Percentiles rank a stretch among this genome's conserved stretches.
phyloP scores from a whole-genome alignment of 2,113 vertebrate species.

The Rhynchomys soricoides region DNA sequence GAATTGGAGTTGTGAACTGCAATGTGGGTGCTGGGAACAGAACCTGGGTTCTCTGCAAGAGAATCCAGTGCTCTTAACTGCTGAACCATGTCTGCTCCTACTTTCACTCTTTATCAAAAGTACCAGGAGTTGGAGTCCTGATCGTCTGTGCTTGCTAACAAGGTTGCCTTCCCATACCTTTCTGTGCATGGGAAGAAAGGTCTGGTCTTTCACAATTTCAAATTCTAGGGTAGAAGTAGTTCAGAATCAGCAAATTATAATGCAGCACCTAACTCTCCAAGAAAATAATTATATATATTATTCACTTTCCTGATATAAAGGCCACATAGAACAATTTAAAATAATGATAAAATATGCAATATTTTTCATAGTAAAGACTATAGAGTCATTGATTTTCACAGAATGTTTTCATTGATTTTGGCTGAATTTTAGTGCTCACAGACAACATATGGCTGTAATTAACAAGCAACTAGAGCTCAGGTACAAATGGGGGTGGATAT shows the following conservation, averaged over 20 bases:
- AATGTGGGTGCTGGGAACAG: no score
- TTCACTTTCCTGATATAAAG: background rate
- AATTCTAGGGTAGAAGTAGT: background rate
- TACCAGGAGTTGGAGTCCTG: background rate
- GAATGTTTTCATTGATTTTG: conserved; percentile 47
- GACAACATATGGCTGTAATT: background rate
- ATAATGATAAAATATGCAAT: conserved; percentile 14
- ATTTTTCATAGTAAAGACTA: background rate
- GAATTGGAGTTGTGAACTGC: background rate
- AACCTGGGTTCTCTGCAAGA: background rate
- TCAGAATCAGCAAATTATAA: background rate
- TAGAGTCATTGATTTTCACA: conserved; percentile 5
- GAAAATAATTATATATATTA: background rate
- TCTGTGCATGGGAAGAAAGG: background rate
- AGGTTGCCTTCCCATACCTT: background rate
- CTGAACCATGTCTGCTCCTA: background rate
- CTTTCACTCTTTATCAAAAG: background rate
- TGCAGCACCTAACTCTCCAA: background rate
- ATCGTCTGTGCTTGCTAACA: background rate
- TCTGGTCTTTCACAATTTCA: background rate
- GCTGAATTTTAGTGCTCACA: background rate
- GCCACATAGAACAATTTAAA: background rate
- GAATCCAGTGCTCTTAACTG: background rate
- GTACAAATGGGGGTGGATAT: background rate
- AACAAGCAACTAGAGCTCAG: background rate